Percentiles rank a stretch among this genome's conserved stretches.
These are phyloP conservation scores for Alouatta palliata DNA, from an alignment of 2,113 vertebrate species.

Conservation along the genomic window DNA sequence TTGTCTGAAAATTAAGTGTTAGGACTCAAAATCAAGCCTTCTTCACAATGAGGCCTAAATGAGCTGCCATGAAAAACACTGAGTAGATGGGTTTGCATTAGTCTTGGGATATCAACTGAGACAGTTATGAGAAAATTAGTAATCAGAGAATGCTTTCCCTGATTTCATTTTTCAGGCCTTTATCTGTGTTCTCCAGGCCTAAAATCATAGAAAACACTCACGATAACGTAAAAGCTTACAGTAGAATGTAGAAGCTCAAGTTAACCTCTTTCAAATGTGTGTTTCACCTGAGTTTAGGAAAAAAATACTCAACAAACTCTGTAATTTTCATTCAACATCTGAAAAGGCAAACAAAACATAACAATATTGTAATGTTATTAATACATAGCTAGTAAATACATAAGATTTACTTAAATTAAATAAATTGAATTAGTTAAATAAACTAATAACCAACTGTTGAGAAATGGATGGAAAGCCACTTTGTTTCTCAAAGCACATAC, in stretches of 20 bases:
- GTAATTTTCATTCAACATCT: not conserved
- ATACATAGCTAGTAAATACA: not conserved
- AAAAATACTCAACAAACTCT: not conserved
- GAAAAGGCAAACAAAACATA: not conserved
- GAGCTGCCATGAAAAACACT: not conserved
- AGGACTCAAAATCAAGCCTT: not conserved
- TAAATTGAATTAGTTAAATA: not conserved
- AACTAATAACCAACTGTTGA: not conserved
- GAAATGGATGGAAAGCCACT: not conserved
- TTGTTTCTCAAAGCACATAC: not conserved
- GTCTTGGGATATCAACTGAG: not conserved
- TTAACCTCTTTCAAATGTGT: not conserved
- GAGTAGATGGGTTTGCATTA: not conserved
- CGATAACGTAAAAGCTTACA: not conserved
- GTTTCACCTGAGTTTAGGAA: not conserved
- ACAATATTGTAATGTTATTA: not conserved
- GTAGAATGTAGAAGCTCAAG: not conserved
- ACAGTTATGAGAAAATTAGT: not conserved
- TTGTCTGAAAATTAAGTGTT: not conserved
- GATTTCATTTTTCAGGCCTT: not conserved
- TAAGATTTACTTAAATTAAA: constrained; percentile 1
- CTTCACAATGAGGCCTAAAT: not conserved
- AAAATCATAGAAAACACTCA: not conserved
- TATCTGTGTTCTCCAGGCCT: not conserved
- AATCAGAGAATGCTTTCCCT: not conserved